These are phyloP conservation scores for Platichthys flesus DNA, from an alignment of 2,113 vertebrate species.

Conservation along the genomic window DNA sequence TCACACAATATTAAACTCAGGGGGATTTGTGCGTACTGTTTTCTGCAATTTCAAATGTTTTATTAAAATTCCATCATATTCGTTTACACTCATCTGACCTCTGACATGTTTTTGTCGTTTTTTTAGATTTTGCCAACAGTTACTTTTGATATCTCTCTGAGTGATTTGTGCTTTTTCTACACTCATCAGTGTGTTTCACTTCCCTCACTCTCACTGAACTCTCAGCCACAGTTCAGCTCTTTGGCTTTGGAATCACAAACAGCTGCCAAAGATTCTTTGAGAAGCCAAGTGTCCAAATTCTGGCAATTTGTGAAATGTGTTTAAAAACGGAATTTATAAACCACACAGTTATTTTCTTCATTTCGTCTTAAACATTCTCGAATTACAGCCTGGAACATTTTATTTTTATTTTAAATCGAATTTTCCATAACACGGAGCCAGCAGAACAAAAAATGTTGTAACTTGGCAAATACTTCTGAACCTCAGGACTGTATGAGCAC, in stretches of 20 bases:
- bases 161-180: no score
- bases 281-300: background rate
- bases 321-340: background rate
- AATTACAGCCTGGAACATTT: background rate
- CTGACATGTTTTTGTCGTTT: no score
- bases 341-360: background rate
- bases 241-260: background rate
- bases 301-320: background rate
- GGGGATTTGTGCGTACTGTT: no score
- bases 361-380: background rate
- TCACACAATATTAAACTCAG: background rate
- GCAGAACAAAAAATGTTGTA: no score
- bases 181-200: no score
- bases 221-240: background rate
- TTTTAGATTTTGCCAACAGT: no score
- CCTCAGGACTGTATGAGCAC: background rate
- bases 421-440: background rate
- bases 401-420: background rate
- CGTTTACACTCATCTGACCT: no score
- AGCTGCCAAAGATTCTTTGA: background rate
- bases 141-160: no score
- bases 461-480: background rate
- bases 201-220: background rate
- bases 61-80: no score
- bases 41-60: no score